Percentiles rank a stretch among this genome's conserved stretches.
phyloP scores from a whole-genome alignment of 2,888 invertebrate species.

The Drosophila mulleri region DNA sequence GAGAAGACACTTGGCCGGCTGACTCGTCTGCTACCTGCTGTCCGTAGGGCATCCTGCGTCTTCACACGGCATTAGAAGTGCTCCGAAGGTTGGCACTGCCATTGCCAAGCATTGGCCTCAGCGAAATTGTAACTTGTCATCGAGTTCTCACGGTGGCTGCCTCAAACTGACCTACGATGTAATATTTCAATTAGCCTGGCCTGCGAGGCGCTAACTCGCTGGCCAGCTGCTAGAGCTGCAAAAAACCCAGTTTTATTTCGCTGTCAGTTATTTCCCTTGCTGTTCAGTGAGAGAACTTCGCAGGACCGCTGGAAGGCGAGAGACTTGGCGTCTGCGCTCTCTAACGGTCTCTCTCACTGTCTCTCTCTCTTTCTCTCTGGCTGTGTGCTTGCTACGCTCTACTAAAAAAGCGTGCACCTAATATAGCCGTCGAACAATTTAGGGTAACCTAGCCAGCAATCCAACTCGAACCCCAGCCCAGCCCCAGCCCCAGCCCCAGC shows the following conservation, averaged over 20 bases:
- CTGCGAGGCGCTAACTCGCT: constrained; percentile 27
- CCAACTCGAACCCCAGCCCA: constrained; percentile 1
- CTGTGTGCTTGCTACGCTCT: constrained; percentile 20
- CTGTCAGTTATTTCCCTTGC: constrained; percentile 43
- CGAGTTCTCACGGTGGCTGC: constrained; percentile 51
- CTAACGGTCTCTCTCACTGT: neutral
- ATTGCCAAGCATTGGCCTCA: neutral
- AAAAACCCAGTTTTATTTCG: constrained; percentile 48
- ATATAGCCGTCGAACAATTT: constrained; percentile 37
- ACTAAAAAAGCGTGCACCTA: constrained; percentile 28
- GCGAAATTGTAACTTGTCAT: constrained; percentile 41
- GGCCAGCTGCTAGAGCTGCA: constrained; percentile 47
- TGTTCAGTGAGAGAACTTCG: constrained; percentile 13
- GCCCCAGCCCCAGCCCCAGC: too few species aligned
- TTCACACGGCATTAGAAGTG: constrained; percentile 8
- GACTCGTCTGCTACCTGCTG: constrained; percentile 33
- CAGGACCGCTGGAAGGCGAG: constrained; percentile 38
- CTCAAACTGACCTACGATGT: constrained; percentile 65
- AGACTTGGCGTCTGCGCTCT: constrained; percentile 39
- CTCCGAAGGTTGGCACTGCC: neutral
- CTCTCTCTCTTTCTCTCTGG: constrained; percentile 19
- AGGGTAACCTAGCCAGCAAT: constrained; percentile 21
- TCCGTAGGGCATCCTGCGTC: constrained; percentile 4
- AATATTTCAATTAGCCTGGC: constrained; percentile 62
- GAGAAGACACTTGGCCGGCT: neutral